Conservation (phyloP, 2,888 invertebrate species). For the Troglohyphantes excavatus region DNA sequence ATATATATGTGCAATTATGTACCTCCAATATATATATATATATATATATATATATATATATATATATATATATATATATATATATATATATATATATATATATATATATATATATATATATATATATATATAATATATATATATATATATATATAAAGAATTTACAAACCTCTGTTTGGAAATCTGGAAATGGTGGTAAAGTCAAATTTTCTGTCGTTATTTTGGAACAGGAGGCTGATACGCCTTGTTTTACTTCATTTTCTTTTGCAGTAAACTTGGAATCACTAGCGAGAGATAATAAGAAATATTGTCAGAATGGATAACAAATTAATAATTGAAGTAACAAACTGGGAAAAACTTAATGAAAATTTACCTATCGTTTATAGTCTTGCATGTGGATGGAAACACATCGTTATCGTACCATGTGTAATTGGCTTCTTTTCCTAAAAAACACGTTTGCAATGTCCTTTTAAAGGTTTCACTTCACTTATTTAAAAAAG, state of each 20-base stretch:
- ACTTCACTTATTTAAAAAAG: too few relatives aligned
- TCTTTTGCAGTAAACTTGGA: conserved; percentile 15
- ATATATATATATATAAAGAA: not conserved
- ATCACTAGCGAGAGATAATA: not conserved
- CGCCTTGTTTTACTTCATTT: not conserved
- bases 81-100: too few relatives aligned
- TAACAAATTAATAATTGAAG: not conserved
- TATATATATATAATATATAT: too few relatives aligned
- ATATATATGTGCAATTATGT: too few relatives aligned
- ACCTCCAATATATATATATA: too few relatives aligned
- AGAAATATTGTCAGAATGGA: not conserved
- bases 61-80: too few relatives aligned
- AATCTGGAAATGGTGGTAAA: conserved; percentile 25
- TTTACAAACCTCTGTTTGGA: conserved; percentile 54
- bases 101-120: too few relatives aligned
- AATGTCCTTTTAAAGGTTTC: too few relatives aligned
- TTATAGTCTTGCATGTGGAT: not conserved
- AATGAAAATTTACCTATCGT: not conserved
- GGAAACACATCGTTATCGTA: not conserved
- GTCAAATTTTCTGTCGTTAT: conserved; percentile 31
- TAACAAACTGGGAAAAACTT: not conserved
- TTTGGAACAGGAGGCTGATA: not conserved
- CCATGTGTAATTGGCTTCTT: not conserved
- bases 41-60: too few relatives aligned
- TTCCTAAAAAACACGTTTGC: too few relatives aligned